Percentiles rank a stretch among this genome's conserved stretches.
phyloP scores from a whole-genome alignment of 2,797 vertebrate species.

The Rhinella marina region DNA sequence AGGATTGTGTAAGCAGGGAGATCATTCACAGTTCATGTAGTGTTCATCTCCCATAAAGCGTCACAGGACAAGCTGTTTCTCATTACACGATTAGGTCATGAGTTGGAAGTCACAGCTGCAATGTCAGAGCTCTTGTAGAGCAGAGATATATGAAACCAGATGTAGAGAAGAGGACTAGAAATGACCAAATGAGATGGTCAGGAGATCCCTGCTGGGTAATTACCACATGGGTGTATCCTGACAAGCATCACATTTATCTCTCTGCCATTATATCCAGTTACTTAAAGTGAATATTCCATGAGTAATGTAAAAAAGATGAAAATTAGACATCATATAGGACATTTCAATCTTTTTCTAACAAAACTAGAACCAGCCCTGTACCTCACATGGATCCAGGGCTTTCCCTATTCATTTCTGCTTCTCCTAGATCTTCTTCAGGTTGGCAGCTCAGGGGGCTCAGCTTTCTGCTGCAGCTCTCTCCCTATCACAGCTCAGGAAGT shows the following conservation, averaged over 20 bases:
- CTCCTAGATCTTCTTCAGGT: too few species aligned
- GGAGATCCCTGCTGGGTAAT: constrained; percentile 7
- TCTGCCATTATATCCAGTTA: not conserved
- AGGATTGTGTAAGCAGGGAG: constrained; percentile 17
- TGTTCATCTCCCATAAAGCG: constrained; percentile 14
- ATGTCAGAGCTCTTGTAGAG: constrained; percentile 2
- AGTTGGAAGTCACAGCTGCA: constrained; percentile 49
- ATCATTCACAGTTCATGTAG: constrained; percentile 30
- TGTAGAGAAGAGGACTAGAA: not conserved
- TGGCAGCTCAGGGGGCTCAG: too few species aligned
- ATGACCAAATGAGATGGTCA: not conserved
- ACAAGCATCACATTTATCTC: not conserved
- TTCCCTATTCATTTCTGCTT: too few species aligned
- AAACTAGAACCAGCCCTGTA: too few species aligned
- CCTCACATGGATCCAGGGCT: too few species aligned
- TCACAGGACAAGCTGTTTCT: constrained; percentile 48
- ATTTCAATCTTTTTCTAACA: too few species aligned
- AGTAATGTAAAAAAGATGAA: too few species aligned
- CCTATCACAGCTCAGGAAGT: too few species aligned
- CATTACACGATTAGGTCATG: constrained; percentile 44
- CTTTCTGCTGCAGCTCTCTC: too few species aligned
- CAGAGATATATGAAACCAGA: not conserved
- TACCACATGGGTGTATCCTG: not conserved
- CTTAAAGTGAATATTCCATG: too few species aligned
- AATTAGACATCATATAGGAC: too few species aligned